Percentiles rank a stretch among this genome's conserved stretches.
phyloP scores from a whole-genome alignment of 2,888 invertebrate genomes.

The Adineta ricciae region DNA sequence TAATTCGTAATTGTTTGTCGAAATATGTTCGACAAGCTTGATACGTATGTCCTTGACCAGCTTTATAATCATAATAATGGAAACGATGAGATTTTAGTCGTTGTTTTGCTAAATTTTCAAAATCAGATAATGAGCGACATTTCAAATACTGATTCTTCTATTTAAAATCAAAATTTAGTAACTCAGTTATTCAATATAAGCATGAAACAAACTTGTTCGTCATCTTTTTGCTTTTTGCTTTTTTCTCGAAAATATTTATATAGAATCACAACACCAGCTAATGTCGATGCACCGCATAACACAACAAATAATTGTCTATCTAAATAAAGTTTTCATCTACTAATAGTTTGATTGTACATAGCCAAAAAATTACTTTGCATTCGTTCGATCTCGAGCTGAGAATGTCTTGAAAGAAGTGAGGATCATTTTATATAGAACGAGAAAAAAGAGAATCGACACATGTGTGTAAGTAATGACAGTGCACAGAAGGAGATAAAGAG shows the following conservation, averaged over 20 bases:
- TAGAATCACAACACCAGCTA: too few species aligned
- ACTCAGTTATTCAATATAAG: too few species aligned
- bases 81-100: not conserved
- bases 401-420: too few species aligned
- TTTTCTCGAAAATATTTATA: too few species aligned
- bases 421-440: too few species aligned
- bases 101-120: not conserved
- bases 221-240: not conserved
- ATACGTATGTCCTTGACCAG: slow-evolving; percentile 4
- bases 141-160: not conserved
- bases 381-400: too few species aligned
- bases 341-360: not conserved
- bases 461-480: not conserved
- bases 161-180: not conserved
- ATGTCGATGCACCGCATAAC: too few species aligned
- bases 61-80: slow-evolving; percentile 11
- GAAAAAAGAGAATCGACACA: too few species aligned
- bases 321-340: not conserved
- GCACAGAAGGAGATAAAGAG: too few species aligned
- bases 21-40: not conserved
- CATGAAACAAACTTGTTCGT: too few species aligned
- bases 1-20: not conserved
- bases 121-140: not conserved
- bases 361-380: too few species aligned
- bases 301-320: too few species aligned